phyloP scores from a whole-genome alignment of 2,888 invertebrate species.

The Cenopis cana region DNA sequence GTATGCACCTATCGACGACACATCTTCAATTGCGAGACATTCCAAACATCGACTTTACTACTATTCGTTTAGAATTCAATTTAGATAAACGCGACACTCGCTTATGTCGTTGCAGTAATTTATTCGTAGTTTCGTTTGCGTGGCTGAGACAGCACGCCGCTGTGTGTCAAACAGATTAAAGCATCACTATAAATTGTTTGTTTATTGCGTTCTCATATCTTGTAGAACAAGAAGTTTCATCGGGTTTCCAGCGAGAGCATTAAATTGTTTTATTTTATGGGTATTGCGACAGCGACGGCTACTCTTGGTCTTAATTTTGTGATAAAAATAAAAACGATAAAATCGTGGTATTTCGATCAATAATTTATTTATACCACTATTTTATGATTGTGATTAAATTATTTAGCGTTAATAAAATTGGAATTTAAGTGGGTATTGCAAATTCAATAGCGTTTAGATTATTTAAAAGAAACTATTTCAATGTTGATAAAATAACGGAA shows the following conservation, averaged over 20 bases:
- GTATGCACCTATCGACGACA: constrained; percentile 68
- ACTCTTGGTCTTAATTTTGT: constrained; percentile 56
- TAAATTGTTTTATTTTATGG: constrained; percentile 66
- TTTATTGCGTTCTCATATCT: constrained; percentile 68
- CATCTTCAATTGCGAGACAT: constrained; percentile 59
- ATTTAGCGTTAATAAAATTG: no score
- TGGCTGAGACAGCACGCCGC: constrained; percentile 69
- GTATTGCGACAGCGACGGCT: constrained; percentile 61
- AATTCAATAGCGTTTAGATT: neutral
- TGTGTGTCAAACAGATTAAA: constrained; percentile 72
- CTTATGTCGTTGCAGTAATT: constrained; percentile 62
- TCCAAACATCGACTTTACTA: constrained; percentile 66
- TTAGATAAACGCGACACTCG: constrained; percentile 51
- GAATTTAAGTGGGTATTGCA: neutral
- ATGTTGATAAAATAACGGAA: neutral
- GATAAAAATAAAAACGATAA: constrained; percentile 30
- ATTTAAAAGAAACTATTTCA: neutral
- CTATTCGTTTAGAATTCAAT: constrained; percentile 58
- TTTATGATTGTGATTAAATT: no score
- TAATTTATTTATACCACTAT: no score
- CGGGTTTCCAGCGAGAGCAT: constrained; percentile 51
- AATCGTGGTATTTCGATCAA: neutral
- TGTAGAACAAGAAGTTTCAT: constrained; percentile 62
- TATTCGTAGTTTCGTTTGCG: constrained; percentile 64
- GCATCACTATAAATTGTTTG: constrained; percentile 72